A percentile compares a stretch with the other conserved stretches of the same genome.
Conservation (phyloP, 1,140 invertebrate species). For the Achroia grisella region DNA sequence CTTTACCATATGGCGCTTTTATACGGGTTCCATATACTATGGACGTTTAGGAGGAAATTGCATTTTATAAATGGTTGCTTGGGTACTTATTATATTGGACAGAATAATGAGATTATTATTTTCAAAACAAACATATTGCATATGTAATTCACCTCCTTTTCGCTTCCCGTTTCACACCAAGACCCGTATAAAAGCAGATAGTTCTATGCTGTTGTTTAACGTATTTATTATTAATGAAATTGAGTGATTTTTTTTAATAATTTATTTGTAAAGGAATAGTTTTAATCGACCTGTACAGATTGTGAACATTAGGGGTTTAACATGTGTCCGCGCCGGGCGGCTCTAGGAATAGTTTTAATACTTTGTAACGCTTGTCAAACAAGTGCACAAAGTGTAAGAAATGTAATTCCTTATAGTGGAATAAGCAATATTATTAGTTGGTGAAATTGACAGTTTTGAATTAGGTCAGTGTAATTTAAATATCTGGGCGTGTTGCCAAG, state of each 20-base stretch:
- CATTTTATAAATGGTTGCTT: no score
- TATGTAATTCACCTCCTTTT: slow-evolving; percentile 9
- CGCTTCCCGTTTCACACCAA: slow-evolving; percentile 6
- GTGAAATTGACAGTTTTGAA: slow-evolving; percentile 9
- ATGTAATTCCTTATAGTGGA: slow-evolving; percentile 33
- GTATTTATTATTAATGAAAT: slow-evolving; percentile 67
- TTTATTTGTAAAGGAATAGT: slow-evolving; percentile 62
- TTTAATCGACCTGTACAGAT: slow-evolving; percentile 25
- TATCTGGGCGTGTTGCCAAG: no score
- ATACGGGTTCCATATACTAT: background rate
- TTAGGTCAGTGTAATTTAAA: no score
- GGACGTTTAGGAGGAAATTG: background rate
- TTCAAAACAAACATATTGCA: no score
- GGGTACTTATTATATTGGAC: no score
- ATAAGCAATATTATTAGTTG: slow-evolving; percentile 30
- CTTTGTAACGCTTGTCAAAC: slow-evolving; percentile 65
- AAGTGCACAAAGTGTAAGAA: slow-evolving; percentile 51
- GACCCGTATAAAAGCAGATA: slow-evolving; percentile 31
- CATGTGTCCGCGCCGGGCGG: slow-evolving; percentile 17
- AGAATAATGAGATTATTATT: no score
- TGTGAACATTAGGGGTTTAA: slow-evolving; percentile 14
- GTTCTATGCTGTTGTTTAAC: slow-evolving; percentile 48
- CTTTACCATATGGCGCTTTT: background rate
- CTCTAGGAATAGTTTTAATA: slow-evolving; percentile 25
- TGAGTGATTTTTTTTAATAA: slow-evolving; percentile 56